Evolutionary conservation across 35 echinoderm and acorn worm genomes (phyloP), one percentile per base, ranked within the genome.

Genomic region (Ptychodera flava): DNA sequence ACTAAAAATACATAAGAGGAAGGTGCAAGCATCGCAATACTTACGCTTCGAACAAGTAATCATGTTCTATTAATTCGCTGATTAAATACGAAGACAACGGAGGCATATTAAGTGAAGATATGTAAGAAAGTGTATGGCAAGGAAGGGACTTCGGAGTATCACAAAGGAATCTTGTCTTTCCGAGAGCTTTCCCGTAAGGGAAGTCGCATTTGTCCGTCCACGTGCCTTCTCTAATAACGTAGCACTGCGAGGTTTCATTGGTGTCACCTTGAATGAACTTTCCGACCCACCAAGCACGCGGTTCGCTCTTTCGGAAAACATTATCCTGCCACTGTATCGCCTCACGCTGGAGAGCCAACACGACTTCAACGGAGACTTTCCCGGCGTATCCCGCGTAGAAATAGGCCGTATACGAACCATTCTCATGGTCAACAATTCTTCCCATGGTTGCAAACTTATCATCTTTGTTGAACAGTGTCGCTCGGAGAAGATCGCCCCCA

Each of bases 151-250:
- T 1, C 1, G 82, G 82, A 36, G 82, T 33, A 30, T 83, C 82
- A 36, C 82, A 83, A 33, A 83, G 37, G n/a, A 83, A 36, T 28
- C 30, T 16, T 16, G 82, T 36, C 16, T 36, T 36, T 28, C 82
- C 82, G 33, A 83, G 30, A 28, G 82, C 82, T n/a, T n/a, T n/a
- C 0, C 33, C 33, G 15, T 83, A 35, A 16, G 82, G 82, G 37
- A 37, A 83, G 15, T 83, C 33, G 37, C 82, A 83, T n/a, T 83
- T 83, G 35, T 83, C 28, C 29, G 35, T 1, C 82, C 82, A 83
- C 1, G 37, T 31, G 12, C 82, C 82, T 36, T 36, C 35, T 16
- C 37, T 34, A n/a, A 36, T 33, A 36, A 83, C 37, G 1, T 36
- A 36, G 29, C 82, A 83, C 10, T 36, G 30, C 37, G n/a, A n/a